These are phyloP conservation scores for Capreolus pygargus DNA, from an alignment of 2,113 vertebrate genomes.

Conservation along the genomic window DNA sequence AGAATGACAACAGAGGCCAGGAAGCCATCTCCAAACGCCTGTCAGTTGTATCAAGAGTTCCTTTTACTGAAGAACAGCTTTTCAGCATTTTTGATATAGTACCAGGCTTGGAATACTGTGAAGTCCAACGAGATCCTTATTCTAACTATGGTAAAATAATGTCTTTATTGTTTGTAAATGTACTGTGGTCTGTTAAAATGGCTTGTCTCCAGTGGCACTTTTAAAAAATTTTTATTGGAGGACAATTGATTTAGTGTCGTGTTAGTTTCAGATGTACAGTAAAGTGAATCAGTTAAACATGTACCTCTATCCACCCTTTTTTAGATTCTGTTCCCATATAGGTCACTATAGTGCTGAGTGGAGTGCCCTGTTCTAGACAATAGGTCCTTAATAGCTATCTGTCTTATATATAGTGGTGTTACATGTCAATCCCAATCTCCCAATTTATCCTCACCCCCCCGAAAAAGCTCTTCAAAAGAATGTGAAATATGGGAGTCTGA, in stretches of 20 bases:
- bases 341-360: background rate
- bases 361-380: background rate
- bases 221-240: background rate
- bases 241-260: background rate
- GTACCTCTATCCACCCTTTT: background rate
- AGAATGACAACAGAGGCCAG: slow-evolving; percentile 81
- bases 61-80: slow-evolving; percentile 91
- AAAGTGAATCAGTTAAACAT: background rate
- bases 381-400: background rate
- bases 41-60: slow-evolving; percentile 88
- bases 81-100: slow-evolving; percentile 93
- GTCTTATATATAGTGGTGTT: background rate
- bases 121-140: slow-evolving; percentile 92
- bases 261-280: background rate
- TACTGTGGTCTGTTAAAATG: background rate
- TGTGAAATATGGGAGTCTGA: background rate
- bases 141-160: slow-evolving; percentile 79
- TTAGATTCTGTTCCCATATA: background rate
- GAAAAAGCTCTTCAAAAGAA: background rate
- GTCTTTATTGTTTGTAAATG: background rate
- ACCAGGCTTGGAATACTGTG: slow-evolving; percentile 95
- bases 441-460: background rate
- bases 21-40: slow-evolving; percentile 90
- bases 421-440: background rate
- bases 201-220: background rate